Base-by-base conservation (phyloP, 2,888 invertebrate genomes). In the Yponomeuta cagnagella region DNA sequence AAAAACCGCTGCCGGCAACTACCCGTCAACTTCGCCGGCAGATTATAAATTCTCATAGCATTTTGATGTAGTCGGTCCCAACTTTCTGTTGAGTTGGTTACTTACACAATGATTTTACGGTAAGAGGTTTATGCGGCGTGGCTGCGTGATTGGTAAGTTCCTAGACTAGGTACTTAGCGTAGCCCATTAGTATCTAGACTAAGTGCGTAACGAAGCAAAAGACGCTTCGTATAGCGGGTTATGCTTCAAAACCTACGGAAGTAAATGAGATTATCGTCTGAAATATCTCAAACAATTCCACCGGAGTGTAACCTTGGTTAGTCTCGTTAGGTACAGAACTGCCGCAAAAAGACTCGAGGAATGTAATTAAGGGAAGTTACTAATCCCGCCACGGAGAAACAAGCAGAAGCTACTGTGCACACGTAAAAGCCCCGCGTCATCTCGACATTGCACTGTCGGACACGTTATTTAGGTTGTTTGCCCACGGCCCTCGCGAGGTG, bases 381-480 rank as follows among this genome's bases (percentile, higher is more conserved):
- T 58, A 58, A 58, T 58, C 52, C 52, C 52, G 70, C 63, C 70
- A 63, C 70, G 12, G 33, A 63, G 73, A 76, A 77, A 76, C 73
- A 76, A 76, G 74, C 73, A 71, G 73, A 72, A 75, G 72, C 74
- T 76, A 73, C 73, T 80, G 76, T 76, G 75, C 75, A 52, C 52
- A 52, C 68, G n/a, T 43, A 77, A 77, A 80, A 82, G 78, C 81
- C 82, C 82, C 82, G 82, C 85, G 86, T 87, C 85, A 83, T 81
- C 80, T 83, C 83, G 82, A 83, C 84, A 82, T 85, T 82, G 87
- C 84, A 82, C 84, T 82, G 87, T 85, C 82, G 87, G 86, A 87
- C 87, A 84, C 86, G 86, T 87, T 86, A 87, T 83, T 81, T 75
- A 82, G 81, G 81, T 81, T 86, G 84, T 86, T 85, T 87, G 86